Percentiles rank a stretch among this genome's conserved stretches.
Conservation (phyloP, 2,797 vertebrate species). For the Pseudopleuronectes americanus region DNA sequence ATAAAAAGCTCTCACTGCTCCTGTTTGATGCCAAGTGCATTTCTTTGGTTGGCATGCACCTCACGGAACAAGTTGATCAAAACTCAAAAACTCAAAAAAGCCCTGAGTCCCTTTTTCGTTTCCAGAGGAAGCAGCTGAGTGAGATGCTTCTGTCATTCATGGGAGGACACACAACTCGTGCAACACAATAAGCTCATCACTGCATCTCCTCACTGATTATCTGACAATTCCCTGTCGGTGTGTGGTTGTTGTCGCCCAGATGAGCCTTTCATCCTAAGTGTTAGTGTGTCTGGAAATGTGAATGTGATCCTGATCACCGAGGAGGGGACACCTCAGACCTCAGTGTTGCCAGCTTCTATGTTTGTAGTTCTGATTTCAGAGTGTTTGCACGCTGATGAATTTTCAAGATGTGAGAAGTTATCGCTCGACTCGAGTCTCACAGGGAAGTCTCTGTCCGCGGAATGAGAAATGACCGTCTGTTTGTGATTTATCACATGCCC, state of each 20-base stretch:
- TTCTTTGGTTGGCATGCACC: not conserved
- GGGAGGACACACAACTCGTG: constrained; percentile 7
- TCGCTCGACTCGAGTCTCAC: not conserved
- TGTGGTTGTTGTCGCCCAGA: not conserved
- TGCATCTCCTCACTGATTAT: not conserved
- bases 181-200: constrained; percentile 39
- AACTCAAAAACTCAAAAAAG: constrained; percentile 23
- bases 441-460: not conserved
- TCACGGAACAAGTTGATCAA: not conserved
- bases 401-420: constrained; percentile 34
- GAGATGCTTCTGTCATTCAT: constrained; percentile 26
- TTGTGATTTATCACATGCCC: not conserved
- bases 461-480: not conserved
- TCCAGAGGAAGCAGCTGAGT: constrained; percentile 65
- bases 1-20: not conserved
- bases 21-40: not conserved
- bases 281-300: constrained; percentile 5
- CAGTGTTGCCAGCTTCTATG: not conserved
- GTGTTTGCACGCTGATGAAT: constrained; percentile 8
- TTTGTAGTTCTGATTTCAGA: constrained; percentile 9
- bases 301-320: constrained; percentile 8
- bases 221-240: no score
- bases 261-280: not conserved
- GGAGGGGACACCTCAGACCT: not conserved
- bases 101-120: constrained; percentile 31